Evolutionary conservation across 2,888 invertebrate species (phyloP).

Genomic region (Sphaerophoria rueppellii): DNA sequence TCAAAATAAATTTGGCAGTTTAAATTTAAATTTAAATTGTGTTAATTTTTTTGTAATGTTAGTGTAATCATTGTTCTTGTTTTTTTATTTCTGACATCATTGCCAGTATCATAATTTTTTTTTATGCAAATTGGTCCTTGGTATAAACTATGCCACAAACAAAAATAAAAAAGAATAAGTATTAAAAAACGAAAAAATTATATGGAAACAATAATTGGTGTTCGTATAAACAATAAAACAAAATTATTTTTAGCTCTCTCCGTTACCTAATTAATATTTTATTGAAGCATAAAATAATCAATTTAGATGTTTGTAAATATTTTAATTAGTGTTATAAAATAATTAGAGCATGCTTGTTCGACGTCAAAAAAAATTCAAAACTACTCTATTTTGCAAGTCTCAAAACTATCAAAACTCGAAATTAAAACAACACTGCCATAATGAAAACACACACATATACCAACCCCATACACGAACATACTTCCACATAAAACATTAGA

Average conservation of each 20-base stretch:
- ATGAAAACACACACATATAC: conserved; percentile 33
- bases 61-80: too few relatives aligned
- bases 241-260: conserved; percentile 12
- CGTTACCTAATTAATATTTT: neutral
- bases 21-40: too few relatives aligned
- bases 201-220: conserved; percentile 61
- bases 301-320: too few relatives aligned
- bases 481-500: conserved; percentile 52
- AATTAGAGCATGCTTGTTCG: conserved; percentile 71
- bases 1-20: too few relatives aligned
- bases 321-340: conserved; percentile 9
- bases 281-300: conserved; percentile 54
- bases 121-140: conserved; percentile 35
- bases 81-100: conserved; percentile 35
- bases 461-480: neutral
- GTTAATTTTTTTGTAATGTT: too few relatives aligned
- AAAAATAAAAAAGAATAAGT: conserved; percentile 5
- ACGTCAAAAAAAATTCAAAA: conserved; percentile 43
- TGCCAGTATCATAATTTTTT: conserved; percentile 21
- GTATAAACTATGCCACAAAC: conserved; percentile 14
- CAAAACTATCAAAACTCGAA: conserved; percentile 28
- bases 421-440: conserved; percentile 49
- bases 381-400: neutral
- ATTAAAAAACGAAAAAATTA: conserved; percentile 50
- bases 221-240: conserved; percentile 32